Evolutionary conservation across 2,888 invertebrate species (phyloP), one percentile per base, ranked within the genome.

Genomic region (Apamea crenata): DNA sequence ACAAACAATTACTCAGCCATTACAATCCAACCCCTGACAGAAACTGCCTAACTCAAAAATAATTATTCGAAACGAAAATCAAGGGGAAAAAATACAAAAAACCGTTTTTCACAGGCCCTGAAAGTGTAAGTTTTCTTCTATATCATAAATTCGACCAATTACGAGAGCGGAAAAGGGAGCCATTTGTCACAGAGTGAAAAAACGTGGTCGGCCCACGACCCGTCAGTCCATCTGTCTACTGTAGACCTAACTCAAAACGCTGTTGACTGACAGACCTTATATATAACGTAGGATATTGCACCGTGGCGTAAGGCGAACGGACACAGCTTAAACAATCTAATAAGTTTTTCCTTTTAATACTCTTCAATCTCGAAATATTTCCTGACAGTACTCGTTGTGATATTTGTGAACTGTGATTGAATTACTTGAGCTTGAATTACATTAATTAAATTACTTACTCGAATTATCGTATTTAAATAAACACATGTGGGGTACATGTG

Each of bases 181-280:
- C 94, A 95, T 95, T 95, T 96, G 95, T 95, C 96, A 96, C 95
- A 88, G 92, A 89, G 91, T 93, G 94, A 94, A 94, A 94, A 95
- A 93, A 92, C 89, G 89, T 83, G 84, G 88, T 84, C 91, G 88
- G 91, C 90, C 92, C 91, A 85, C 91, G 92, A 92, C 92, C 95
- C 94, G 93, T 95, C 95, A 92, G 93, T 95, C 95, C 93, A 91
- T 95, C 95, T 95, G 95, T 95, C 95, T 91, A 83, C 83, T 87
- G 90, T 88, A 91, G 90, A 95, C 95, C 95, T 94, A 91, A 92
- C 92, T 95, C 95, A 95, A 95, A 95, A 94, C 91, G 90, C 83
- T 91, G 91, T 89, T 93, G 94, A 94, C 94, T 94, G 95, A 94
- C 94, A 94, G 93, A 91, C 89, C 91, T 92, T 94, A 95, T 95